Percentiles rank a stretch among this genome's conserved stretches.
Conservation (phyloP, 2,888 invertebrate species). For the Ametastegia equiseti region DNA sequence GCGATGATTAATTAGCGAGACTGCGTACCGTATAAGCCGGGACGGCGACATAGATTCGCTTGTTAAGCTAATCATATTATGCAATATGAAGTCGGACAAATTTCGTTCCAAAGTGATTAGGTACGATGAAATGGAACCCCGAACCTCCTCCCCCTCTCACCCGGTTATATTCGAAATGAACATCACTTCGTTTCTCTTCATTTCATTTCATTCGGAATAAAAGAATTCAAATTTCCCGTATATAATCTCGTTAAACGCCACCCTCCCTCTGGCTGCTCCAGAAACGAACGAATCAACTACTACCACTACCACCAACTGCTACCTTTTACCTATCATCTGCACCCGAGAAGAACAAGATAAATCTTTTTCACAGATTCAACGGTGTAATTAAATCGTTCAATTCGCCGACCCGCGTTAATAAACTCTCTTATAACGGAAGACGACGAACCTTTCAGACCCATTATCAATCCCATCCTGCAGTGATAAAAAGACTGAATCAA, state of each 20-base stretch:
- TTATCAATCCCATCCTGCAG: slow-evolving; percentile 11
- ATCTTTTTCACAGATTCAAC: background rate
- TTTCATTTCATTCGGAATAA: too few species aligned
- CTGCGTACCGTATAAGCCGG: background rate
- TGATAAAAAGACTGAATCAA: too few species aligned
- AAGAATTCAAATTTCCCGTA: too few species aligned
- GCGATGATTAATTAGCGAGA: background rate
- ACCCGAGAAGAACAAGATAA: background rate
- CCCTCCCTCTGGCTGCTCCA: too few species aligned
- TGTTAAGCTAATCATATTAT: background rate
- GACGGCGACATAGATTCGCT: background rate
- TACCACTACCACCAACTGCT: too few species aligned
- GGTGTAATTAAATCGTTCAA: background rate
- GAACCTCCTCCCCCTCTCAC: background rate
- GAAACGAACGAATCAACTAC: too few species aligned
- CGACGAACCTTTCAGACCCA: background rate
- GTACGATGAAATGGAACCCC: background rate
- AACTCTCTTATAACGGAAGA: background rate
- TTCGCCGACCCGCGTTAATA: background rate
- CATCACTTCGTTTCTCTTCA: too few species aligned
- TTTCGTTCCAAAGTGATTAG: background rate
- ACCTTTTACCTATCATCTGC: background rate
- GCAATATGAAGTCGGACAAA: background rate
- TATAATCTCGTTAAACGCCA: too few species aligned
- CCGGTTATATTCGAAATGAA: background rate